Evolutionary conservation across 2,113 vertebrate genomes (phyloP).

Genomic region (Nesogale talazaci): DNA sequence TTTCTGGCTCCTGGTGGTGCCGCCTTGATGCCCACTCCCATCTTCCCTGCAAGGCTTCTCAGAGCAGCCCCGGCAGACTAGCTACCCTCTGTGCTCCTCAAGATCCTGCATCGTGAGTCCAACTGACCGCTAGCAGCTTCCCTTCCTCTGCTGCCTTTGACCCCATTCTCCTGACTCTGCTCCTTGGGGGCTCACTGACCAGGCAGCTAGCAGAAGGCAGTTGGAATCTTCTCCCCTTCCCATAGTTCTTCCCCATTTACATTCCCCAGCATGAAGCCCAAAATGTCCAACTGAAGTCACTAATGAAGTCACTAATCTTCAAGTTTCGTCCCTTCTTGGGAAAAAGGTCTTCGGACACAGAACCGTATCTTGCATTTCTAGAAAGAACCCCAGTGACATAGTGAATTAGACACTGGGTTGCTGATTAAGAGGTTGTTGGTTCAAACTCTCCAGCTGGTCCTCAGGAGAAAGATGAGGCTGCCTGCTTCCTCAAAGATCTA

Average conservation of each 20-base stretch:
- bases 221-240: accelerated
- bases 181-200: neutral
- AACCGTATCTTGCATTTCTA: neutral
- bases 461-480: no score
- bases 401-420: no score
- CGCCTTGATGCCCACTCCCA: neutral
- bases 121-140: neutral
- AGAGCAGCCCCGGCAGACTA: no score
- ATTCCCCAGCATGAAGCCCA: neutral
- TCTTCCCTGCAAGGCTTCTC: no score
- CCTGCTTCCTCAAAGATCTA: no score
- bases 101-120: neutral
- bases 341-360: neutral
- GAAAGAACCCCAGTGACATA: no score
- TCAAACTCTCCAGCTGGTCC: no score
- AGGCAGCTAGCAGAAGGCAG: neutral
- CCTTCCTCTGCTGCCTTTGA: accelerated
- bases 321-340: neutral
- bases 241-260: neutral
- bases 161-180: neutral
- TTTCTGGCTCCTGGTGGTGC: accelerated
- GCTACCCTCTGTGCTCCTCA: neutral
- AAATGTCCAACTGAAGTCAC: neutral
- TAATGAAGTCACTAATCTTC: neutral
- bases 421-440: no score